Evolutionary conservation across 2,113 vertebrate species (phyloP).

Genomic region (Orientallactaga bullata): DNA sequence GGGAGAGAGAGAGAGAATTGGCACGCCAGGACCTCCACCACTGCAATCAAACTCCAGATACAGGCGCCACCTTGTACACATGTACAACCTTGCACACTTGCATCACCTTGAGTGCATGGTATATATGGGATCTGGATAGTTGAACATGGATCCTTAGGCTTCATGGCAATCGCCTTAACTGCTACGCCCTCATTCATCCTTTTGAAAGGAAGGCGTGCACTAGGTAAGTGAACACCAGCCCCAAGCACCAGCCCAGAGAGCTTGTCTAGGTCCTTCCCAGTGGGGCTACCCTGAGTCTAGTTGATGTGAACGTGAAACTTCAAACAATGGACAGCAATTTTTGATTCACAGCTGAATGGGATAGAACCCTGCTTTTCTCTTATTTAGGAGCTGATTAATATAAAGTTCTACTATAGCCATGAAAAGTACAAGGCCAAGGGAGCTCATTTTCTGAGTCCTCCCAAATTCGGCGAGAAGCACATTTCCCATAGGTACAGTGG

Average conservation of each 20-base stretch:
- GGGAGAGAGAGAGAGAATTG: no score
- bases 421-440: background rate
- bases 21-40: no score
- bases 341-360: background rate
- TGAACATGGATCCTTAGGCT: no score
- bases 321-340: background rate
- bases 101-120: no score
- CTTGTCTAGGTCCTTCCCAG: rapidly evolving
- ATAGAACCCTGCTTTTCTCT: background rate
- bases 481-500: background rate
- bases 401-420: background rate
- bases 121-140: no score
- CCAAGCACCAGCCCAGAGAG: rapidly evolving
- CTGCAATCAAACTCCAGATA: no score
- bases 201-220: background rate
- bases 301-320: background rate
- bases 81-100: no score
- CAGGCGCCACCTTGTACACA: no score
- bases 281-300: background rate
- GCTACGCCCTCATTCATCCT: background rate
- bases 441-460: rapidly evolving
- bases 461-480: background rate
- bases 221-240: background rate
- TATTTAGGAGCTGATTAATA: background rate
- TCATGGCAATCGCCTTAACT: no score